Evolutionary conservation across 2,797 vertebrate genomes (phyloP), one percentile per base, ranked within the genome.

Genomic region (Poeciliopsis infans): DNA sequence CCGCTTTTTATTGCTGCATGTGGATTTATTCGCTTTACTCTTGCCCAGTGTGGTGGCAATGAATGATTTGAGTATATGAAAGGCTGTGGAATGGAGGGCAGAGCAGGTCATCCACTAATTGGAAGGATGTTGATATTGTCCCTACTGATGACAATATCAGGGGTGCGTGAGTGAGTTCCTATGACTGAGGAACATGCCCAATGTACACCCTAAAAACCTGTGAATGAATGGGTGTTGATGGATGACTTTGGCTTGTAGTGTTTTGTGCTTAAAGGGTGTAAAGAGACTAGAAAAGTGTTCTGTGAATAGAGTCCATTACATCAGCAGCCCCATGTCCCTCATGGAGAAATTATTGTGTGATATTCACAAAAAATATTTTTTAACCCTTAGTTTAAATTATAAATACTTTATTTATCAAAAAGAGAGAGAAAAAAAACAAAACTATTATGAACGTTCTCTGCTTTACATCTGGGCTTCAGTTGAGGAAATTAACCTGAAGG

Each of bases 1-100:
- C 68, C 55, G 79, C 69, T 78, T 90, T 84, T 91, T 85, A 88
- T 87, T 87, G 83, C 71, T 81, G 81, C 66, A 83, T 83, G 68
- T 78, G 41, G 66, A 86, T 81, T 80, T 84, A 83, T 83, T 82
- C 66, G 33, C 46, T 76, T 72, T 72, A 75, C 61, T 75, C 46
- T 59, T 71, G 72, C 31, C 64, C 41, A 61, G 66, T 66, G 74
- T 79, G 16, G 59, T 39, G 36, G 46, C 13, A 51, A 51, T 45
- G 68, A 51, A 57, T 12, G 1, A 2, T 59, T 39, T 20, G 28
- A 41, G 49, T 64, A n/a, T 33, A 47, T 41, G 6, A 39, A 66
- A 36, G 28, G 43, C 53, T 59, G 64, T 53, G 66, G 51, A 25
- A 28, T 39, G 11, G 15, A 8, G 13, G 8, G 28, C 5, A 46